Evolutionary conservation across 2,888 invertebrate species (phyloP).

Genomic region (Catocala nupta): DNA sequence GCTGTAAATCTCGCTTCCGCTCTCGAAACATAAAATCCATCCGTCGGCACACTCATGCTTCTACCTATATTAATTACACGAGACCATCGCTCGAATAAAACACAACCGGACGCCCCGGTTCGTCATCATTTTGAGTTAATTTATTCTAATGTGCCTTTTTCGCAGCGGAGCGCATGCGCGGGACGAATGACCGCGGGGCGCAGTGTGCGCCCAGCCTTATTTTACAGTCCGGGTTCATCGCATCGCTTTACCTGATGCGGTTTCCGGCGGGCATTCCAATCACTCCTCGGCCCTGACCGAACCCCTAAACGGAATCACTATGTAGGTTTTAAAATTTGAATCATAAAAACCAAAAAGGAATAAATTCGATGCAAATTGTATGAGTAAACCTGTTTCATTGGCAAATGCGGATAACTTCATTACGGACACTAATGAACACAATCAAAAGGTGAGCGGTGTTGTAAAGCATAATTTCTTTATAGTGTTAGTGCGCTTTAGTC

Average conservation of each 20-base stretch:
- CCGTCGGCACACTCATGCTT: slow-evolving; percentile 40
- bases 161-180: slow-evolving; percentile 55
- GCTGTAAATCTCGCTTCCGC: slow-evolving; percentile 57
- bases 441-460: slow-evolving; percentile 44
- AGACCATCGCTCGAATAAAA: slow-evolving; percentile 64
- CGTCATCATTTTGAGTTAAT: slow-evolving; percentile 66
- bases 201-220: slow-evolving; percentile 46
- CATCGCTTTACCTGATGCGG: slow-evolving; percentile 75
- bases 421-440: slow-evolving; percentile 58
- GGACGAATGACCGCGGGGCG: slow-evolving; percentile 45
- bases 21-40: slow-evolving; percentile 56
- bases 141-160: slow-evolving; percentile 69
- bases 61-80: slow-evolving; percentile 58
- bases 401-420: slow-evolving; percentile 41
- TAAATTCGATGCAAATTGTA: slow-evolving; percentile 12
- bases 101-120: slow-evolving; percentile 61
- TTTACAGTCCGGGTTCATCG: slow-evolving; percentile 57
- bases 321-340: slow-evolving; percentile 33
- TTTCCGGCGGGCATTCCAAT: slow-evolving; percentile 79
- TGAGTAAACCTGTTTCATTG: background rate
- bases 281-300: slow-evolving; percentile 49
- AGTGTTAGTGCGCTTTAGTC: slow-evolving; percentile 60
- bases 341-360: slow-evolving; percentile 21
- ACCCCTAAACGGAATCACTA: slow-evolving; percentile 45
- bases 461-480: slow-evolving; percentile 62